Evolutionary conservation across 1,140 invertebrate species (phyloP), one percentile per base, ranked within the genome.

Genomic region (Eubasilissa regina): DNA sequence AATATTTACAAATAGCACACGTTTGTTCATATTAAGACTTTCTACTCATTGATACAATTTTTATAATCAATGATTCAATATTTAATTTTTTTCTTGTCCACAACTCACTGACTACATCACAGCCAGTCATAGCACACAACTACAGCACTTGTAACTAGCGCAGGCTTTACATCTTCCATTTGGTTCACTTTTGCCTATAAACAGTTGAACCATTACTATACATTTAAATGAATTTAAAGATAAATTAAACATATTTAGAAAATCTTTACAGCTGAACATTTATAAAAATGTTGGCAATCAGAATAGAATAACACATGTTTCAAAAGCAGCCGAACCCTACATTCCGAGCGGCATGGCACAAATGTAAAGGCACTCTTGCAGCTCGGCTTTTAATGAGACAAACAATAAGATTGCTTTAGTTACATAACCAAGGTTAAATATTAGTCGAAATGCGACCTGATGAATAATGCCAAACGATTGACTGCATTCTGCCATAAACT

Each of bases 1-100:
- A n/a, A n/a, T n/a, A 47, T 76, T 72, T 72, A 78, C 80, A 81
- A 79, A 81, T 79, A 81, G 80, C 80, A 81, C 79, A 77, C 70
- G 19, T 81, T 76, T 77, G 80, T 81, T 78, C 77, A 78, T 78
- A 66, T 66, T 56, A 73, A 53, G 48, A 77, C 66, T 80, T 47
- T 19, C 76, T 78, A 81, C 73, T 78, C 77, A 80, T 70, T 56
- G 70, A 53, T 60, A 25, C 56, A 75, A 79, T 73, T 56, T 35
- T 53, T 25, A 10, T 48, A 11, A 43, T 13, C 25, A 43, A 74
- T 58, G 53, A 51, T 44, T 12, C 15, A 53, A 51, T 74, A n/a
- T 10, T 51, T 48, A 17, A 47, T n/a, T n/a, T n/a, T 19, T 62
- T 21, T 70, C 64, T 60, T 60, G 75, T 25, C 68, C 53, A 35